Base-by-base conservation (phyloP, 1,140 invertebrate genomes). In the Schlechtendalia chinensis region DNA sequence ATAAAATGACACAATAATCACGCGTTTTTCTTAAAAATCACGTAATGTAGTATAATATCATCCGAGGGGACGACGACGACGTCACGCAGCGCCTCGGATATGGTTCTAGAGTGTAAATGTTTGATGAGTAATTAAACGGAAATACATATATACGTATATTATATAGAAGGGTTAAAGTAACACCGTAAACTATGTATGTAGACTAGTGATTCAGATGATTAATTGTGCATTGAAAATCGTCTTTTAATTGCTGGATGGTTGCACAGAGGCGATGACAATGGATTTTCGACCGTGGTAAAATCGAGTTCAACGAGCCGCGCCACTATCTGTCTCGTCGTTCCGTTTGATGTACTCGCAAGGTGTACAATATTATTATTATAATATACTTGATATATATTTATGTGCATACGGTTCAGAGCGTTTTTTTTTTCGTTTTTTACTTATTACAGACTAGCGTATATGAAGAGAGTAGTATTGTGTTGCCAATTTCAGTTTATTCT, bases 171-270 rank as follows among this genome's bases (percentile, higher is more conserved):
- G 1, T 71, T 72, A n/a, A 29, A 54, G 27, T 29, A 32, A 3
- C 19, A 50, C 14, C 39, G 45, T 24, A n/a, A 19, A 29, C 16
- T 72, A 29, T 61, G 24, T 39, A 69, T 47, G 11, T 67, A 32
- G 16, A 45, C 16, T n/a, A 16, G 32, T 77, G 56, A 47, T 79
- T 50, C 39, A 79, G 75, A 63, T 61, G 75, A 79, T 79, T 79
- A 79, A 79, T 79, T 79, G 75, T 79, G 75, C 58, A 59, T 79
- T 22, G 45, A 77, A 77, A 77, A 59, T 77, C 54, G 54, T 47
- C 75, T 79, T 79, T 63, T 79, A 79, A 79, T 63, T 63, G 39
- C n/a, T 19, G 56, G 19, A 39, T 59, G 72, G 63, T 79, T 39
- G 24, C 24, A 45, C 58, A 50, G 32, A 50, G 58, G 32, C 32